Evolutionary conservation across 2,797 vertebrate genomes (phyloP).

Genomic region (Lepus townsendii): DNA sequence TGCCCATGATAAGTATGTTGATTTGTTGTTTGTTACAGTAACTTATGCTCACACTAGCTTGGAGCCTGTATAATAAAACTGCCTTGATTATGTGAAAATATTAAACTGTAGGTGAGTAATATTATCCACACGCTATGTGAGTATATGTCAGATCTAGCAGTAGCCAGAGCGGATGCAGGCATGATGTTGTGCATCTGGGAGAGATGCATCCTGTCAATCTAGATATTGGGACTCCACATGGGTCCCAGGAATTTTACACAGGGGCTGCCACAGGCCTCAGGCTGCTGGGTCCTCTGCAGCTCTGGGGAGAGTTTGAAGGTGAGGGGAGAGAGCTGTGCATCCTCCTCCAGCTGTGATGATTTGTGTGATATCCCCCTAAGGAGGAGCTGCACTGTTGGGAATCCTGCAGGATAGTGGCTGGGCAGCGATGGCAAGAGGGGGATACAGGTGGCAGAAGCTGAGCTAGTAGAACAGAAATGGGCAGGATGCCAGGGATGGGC

Average conservation of each 20-base stretch:
- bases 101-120: background rate
- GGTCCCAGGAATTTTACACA: background rate
- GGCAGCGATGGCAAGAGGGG: constrained; percentile 30
- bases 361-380: background rate
- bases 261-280: background rate
- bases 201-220: background rate
- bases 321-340: background rate
- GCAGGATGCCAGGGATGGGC: constrained; percentile 67
- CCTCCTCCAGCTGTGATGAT: background rate
- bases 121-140: background rate
- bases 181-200: background rate
- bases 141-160: background rate
- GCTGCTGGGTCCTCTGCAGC: background rate
- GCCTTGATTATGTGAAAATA: constrained; percentile 47
- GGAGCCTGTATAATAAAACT: background rate
- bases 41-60: background rate
- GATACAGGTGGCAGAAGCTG: constrained; percentile 64
- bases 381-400: constrained; percentile 45
- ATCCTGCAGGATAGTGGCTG: background rate
- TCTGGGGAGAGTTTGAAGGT: background rate
- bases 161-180: background rate
- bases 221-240: background rate
- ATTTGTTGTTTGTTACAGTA: constrained; percentile 54
- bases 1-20: background rate
- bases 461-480: constrained; percentile 4